These are phyloP conservation scores for Myiopsitta monachus DNA, from an alignment of 2,113 vertebrate species.

Conservation along the genomic window DNA sequence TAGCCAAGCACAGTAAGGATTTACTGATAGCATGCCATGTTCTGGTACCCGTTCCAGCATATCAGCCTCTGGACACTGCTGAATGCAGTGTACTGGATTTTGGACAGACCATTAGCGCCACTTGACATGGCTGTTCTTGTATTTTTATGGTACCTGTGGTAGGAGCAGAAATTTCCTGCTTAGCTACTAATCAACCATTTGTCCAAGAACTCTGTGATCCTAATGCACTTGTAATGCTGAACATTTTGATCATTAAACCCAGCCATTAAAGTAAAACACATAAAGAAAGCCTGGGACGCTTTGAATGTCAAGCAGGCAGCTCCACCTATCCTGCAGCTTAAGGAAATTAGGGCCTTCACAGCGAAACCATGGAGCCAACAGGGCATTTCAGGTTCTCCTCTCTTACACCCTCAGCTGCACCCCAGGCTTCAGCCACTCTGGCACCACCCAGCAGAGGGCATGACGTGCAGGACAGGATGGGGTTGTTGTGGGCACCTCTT, in stretches of 20 bases:
- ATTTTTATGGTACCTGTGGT: background rate
- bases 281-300: background rate
- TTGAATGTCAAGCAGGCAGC: background rate
- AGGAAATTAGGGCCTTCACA: background rate
- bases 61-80: background rate
- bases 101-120: background rate
- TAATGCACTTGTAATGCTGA: background rate
- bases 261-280: background rate
- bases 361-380: background rate
- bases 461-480: background rate
- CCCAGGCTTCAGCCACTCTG: background rate
- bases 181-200: background rate
- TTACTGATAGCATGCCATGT: background rate
- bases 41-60: background rate
- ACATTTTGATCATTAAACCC: background rate
- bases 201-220: background rate
- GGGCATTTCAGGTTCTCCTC: background rate
- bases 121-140: background rate
- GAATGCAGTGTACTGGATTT: background rate
- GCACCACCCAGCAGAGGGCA: background rate
- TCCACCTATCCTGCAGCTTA: background rate
- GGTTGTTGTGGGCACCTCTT: background rate
- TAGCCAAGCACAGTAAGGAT: background rate
- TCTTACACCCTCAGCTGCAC: background rate
- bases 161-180: background rate